Evolutionary conservation across 2,797 vertebrate genomes (phyloP).

Genomic region (Cyprinella venusta): DNA sequence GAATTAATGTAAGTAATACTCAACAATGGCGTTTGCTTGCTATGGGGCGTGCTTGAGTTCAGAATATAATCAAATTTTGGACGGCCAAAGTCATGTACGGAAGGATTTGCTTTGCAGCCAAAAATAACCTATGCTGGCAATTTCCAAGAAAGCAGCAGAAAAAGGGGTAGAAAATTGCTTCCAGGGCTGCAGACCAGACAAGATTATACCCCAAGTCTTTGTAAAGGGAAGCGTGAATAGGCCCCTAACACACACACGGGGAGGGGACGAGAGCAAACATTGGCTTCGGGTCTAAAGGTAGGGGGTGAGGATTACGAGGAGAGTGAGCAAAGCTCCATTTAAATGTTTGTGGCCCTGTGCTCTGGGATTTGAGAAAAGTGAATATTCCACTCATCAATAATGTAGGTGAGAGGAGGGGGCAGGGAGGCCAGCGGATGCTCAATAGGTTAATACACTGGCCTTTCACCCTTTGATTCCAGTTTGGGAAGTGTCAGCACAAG

Average conservation of each 20-base stretch:
- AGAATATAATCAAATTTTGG: constrained; percentile 84
- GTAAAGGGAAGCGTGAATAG: constrained; percentile 80
- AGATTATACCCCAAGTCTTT: constrained; percentile 86
- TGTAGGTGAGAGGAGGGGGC: constrained; percentile 67
- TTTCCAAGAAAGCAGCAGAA: constrained; percentile 82
- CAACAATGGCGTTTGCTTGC: constrained; percentile 82
- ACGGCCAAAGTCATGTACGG: constrained; percentile 81
- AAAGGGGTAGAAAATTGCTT: constrained; percentile 86
- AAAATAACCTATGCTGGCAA: constrained; percentile 83
- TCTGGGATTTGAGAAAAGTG: constrained; percentile 73
- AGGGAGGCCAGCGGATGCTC: constrained; percentile 72
- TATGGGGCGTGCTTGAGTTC: constrained; percentile 75
- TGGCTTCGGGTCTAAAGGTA: constrained; percentile 78
- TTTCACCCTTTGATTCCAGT: constrained; percentile 84
- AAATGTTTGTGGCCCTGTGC: constrained; percentile 78
- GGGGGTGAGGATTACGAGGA: constrained; percentile 75
- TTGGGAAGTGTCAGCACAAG: constrained; percentile 80
- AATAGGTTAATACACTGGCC: constrained; percentile 86
- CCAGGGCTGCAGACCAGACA: constrained; percentile 82
- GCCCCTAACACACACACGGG: constrained; percentile 67
- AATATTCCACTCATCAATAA: constrained; percentile 83
- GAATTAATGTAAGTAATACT: constrained; percentile 79
- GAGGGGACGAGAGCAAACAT: constrained; percentile 55
- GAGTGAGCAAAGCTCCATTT: constrained; percentile 75
- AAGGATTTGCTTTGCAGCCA: constrained; percentile 84